Conservation (phyloP, 2,888 invertebrate genomes). For the Melikaiella ostensackeni region DNA sequence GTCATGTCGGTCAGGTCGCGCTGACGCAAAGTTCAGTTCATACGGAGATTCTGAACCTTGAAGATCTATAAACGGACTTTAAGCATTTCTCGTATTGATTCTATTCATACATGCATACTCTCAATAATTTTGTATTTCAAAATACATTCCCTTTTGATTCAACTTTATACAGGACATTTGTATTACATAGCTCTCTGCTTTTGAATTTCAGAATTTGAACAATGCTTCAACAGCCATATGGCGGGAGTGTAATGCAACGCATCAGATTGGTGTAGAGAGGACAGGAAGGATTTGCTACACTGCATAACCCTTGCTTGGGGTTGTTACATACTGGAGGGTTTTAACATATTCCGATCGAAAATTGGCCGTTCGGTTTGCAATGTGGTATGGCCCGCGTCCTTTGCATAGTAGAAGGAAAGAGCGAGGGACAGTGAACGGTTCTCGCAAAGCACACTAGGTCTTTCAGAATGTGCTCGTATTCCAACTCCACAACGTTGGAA, state of each 20-base stretch:
- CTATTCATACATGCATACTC: too few relatives aligned
- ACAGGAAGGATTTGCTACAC: neutral
- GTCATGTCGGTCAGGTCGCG: too few relatives aligned
- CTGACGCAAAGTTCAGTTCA: too few relatives aligned
- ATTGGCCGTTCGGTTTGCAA: slow-evolving; percentile 64
- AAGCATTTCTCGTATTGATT: too few relatives aligned
- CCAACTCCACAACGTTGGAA: slow-evolving; percentile 62
- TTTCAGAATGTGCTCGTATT: slow-evolving; percentile 43
- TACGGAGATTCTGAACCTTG: too few relatives aligned
- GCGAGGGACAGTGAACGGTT: neutral
- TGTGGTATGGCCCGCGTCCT: slow-evolving; percentile 56
- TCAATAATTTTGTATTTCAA: too few relatives aligned
- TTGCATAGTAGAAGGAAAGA: neutral
- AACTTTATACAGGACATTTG: too few relatives aligned
- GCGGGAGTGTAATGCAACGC: neutral
- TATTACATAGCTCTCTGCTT: too few relatives aligned
- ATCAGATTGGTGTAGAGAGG: neutral
- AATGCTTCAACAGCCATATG: too few relatives aligned
- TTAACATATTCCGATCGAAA: slow-evolving; percentile 62
- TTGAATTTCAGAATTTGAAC: too few relatives aligned
- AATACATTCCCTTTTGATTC: too few relatives aligned
- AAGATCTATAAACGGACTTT: too few relatives aligned
- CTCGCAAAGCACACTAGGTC: neutral
- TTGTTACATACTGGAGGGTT: slow-evolving; percentile 62
- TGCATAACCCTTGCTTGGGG: neutral